Evolutionary conservation across 2,797 vertebrate species (phyloP).

Genomic region (Enteromius unitaeniatus): DNA sequence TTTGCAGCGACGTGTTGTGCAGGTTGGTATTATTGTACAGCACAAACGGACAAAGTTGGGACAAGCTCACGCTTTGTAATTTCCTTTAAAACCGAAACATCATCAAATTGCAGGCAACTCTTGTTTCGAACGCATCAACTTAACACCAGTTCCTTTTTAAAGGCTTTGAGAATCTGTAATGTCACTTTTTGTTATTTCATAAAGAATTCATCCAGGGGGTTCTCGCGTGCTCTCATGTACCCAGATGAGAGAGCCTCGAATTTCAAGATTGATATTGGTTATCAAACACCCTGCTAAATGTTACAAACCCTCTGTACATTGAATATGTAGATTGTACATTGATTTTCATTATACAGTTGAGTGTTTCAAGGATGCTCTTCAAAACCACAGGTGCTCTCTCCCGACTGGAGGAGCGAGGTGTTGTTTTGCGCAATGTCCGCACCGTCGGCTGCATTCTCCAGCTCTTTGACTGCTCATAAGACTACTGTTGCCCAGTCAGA

Average conservation of each 20-base stretch:
- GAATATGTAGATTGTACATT: constrained; percentile 52
- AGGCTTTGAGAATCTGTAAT: constrained; percentile 55
- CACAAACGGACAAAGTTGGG: constrained; percentile 78
- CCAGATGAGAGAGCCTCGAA: constrained; percentile 17
- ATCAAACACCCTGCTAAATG: constrained; percentile 32
- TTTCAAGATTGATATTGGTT: constrained; percentile 49
- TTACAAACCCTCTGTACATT: constrained; percentile 46
- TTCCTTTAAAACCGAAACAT: constrained; percentile 63
- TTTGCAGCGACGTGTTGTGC: constrained; percentile 75
- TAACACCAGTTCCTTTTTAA: constrained; percentile 59
- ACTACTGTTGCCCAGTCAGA: constrained; percentile 82
- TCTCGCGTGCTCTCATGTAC: constrained; percentile 17
- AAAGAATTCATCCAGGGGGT: constrained; percentile 44
- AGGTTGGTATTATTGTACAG: constrained; percentile 80
- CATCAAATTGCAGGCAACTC: constrained; percentile 67
- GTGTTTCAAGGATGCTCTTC: constrained; percentile 62
- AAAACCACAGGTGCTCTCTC: constrained; percentile 56
- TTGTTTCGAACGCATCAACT: constrained; percentile 52
- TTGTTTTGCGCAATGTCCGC: constrained; percentile 51
- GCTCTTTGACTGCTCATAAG: constrained; percentile 67
- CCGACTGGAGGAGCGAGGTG: constrained; percentile 22
- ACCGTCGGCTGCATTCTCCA: constrained; percentile 67
- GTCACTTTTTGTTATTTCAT: constrained; percentile 33
- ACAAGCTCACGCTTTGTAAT: constrained; percentile 71
- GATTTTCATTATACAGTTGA: constrained; percentile 64